Conservation (phyloP, 2,113 vertebrate species). For the Salvelinus alpinus region DNA sequence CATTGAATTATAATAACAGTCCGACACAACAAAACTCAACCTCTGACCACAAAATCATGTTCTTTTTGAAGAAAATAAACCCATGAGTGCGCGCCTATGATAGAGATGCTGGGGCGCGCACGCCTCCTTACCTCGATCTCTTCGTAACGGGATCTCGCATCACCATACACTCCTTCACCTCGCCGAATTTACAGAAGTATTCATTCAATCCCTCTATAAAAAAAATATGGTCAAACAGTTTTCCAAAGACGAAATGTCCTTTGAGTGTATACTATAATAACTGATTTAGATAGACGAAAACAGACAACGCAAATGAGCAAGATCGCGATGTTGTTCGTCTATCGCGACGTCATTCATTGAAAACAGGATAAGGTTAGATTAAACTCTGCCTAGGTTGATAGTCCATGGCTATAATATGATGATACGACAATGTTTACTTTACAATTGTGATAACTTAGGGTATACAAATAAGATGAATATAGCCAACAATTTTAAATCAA, state of each 20-base stretch:
- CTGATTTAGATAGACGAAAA: background rate
- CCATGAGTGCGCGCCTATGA: conserved; percentile 49
- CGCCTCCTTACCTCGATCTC: conserved; percentile 92
- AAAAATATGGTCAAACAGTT: background rate
- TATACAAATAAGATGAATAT: background rate
- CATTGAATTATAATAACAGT: conserved; percentile 11
- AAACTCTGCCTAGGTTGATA: background rate
- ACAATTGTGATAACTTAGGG: background rate
- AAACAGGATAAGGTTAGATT: background rate
- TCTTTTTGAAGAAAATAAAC: conserved; percentile 19
- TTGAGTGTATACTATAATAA: background rate
- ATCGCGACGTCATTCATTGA: conserved; percentile 16
- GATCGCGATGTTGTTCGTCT: conserved; percentile 66
- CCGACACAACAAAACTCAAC: background rate
- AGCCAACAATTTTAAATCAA: too few species aligned
- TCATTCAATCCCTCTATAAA: conserved; percentile 91
- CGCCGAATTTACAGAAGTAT: conserved; percentile 97
- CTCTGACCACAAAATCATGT: background rate
- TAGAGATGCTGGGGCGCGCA: conserved; percentile 59
- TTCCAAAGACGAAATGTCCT: background rate
- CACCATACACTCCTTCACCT: conserved; percentile 98
- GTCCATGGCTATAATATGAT: background rate
- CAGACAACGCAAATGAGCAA: conserved; percentile 58
- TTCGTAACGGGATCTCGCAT: conserved; percentile 98
- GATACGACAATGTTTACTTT: background rate